These are phyloP conservation scores for Acronicta aceris DNA, from an alignment of 2,888 invertebrate species.

Conservation along the genomic window DNA sequence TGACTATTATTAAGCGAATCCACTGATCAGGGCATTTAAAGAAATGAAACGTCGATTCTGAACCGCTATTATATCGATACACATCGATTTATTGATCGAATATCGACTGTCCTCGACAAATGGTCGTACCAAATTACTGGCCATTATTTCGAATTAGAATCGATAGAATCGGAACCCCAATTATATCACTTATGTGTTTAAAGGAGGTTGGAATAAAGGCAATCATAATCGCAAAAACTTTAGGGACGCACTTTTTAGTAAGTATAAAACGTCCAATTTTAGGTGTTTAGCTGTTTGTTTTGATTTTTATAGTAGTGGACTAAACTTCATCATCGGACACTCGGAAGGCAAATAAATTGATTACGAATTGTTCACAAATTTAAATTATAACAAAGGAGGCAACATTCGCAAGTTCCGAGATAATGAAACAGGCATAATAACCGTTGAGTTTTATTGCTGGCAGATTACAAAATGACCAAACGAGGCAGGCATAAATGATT, in stretches of 20 bases:
- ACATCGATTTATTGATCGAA: slow-evolving; percentile 89
- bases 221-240: slow-evolving; percentile 81
- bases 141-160: slow-evolving; percentile 88
- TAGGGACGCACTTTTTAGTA: slow-evolving; percentile 60
- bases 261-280: slow-evolving; percentile 58
- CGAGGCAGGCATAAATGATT: slow-evolving; percentile 78
- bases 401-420: slow-evolving; percentile 66
- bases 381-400: slow-evolving; percentile 42
- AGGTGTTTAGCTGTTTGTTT: slow-evolving; percentile 63
- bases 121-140: slow-evolving; percentile 86
- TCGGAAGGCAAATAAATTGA: slow-evolving; percentile 22
- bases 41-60: slow-evolving; percentile 87
- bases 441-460: slow-evolving; percentile 77
- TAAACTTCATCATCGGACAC: slow-evolving; percentile 34
- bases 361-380: slow-evolving; percentile 28
- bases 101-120: slow-evolving; percentile 89
- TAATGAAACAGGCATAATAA: slow-evolving; percentile 77
- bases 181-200: slow-evolving; percentile 90
- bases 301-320: slow-evolving; percentile 52
- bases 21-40: slow-evolving; percentile 88
- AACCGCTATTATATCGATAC: slow-evolving; percentile 86
- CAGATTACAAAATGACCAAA: slow-evolving; percentile 82
- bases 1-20: slow-evolving; percentile 87
- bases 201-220: slow-evolving; percentile 82
- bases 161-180: slow-evolving; percentile 88